Conservation (phyloP, 2,797 vertebrate genomes). For the Falco novaeseelandiae region DNA sequence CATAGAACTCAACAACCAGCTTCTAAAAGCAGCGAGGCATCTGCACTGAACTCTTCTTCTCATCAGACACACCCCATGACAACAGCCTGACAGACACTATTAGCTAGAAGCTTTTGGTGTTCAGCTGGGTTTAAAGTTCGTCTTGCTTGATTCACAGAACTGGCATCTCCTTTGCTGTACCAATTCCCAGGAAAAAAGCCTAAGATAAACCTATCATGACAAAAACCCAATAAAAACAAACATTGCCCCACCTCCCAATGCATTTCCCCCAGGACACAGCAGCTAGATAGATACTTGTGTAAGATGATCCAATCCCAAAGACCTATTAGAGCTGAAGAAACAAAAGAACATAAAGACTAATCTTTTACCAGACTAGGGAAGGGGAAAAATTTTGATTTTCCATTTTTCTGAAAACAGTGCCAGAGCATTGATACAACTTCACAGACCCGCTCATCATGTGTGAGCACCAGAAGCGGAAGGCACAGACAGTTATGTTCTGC, state of each 20-base stretch:
- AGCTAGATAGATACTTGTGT: background rate
- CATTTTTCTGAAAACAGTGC: background rate
- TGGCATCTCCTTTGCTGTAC: background rate
- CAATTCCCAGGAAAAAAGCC: background rate
- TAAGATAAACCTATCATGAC: background rate
- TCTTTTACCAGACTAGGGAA: background rate
- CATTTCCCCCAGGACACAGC: background rate
- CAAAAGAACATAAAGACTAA: background rate
- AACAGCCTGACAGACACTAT: background rate
- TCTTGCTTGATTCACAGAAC: background rate
- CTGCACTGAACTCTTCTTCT: background rate
- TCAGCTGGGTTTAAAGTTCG: background rate
- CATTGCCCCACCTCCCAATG: fast-evolving
- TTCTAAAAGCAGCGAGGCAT: background rate
- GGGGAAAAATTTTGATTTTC: background rate
- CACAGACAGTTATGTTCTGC: background rate
- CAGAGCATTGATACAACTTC: background rate
- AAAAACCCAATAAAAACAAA: background rate
- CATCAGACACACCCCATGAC: background rate
- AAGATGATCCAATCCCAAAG: background rate
- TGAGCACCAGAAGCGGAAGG: background rate
- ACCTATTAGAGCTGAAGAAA: background rate
- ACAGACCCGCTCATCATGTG: background rate
- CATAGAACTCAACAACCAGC: background rate
- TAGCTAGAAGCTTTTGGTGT: background rate